Evolutionary conservation across 2,797 vertebrate species (phyloP).

Genomic region (Trachurus trachurus): DNA sequence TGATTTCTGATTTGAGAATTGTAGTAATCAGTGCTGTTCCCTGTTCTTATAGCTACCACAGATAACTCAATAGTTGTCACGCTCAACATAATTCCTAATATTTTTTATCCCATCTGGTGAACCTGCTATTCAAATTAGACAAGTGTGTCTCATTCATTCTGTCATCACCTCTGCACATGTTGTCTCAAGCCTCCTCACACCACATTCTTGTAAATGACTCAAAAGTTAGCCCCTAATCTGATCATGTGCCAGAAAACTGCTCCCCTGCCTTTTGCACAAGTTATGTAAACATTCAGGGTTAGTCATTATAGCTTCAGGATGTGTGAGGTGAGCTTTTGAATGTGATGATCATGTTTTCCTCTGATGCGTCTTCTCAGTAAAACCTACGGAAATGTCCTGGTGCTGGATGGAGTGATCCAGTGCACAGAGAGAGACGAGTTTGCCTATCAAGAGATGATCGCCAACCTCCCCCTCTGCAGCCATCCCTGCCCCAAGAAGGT

Average conservation of each 20-base stretch:
- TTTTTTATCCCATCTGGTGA: neutral
- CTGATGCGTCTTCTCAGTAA: slow-evolving; percentile 84
- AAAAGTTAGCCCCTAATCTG: neutral
- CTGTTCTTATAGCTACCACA: neutral
- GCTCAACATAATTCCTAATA: neutral
- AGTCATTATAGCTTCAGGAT: neutral
- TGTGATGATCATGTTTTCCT: neutral
- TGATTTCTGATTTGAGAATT: neutral
- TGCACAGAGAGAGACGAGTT: slow-evolving; percentile 98
- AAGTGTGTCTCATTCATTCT: neutral
- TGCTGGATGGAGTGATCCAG: slow-evolving; percentile 98
- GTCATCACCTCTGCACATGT: neutral
- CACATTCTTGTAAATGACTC: neutral
- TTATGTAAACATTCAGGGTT: neutral
- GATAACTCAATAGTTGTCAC: neutral
- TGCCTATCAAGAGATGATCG: slow-evolving; percentile 99
- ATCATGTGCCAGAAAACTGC: neutral
- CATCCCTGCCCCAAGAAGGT: slow-evolving; percentile 96
- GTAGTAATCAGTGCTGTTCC: neutral
- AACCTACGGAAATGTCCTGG: slow-evolving; percentile 96
- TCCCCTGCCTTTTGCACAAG: neutral
- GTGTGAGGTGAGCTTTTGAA: neutral
- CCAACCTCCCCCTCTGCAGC: slow-evolving; percentile 94
- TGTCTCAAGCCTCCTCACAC: neutral
- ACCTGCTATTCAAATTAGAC: neutral